Evolutionary conservation across 2,888 invertebrate genomes (phyloP).

Genomic region (Hybos culiciformis): DNA sequence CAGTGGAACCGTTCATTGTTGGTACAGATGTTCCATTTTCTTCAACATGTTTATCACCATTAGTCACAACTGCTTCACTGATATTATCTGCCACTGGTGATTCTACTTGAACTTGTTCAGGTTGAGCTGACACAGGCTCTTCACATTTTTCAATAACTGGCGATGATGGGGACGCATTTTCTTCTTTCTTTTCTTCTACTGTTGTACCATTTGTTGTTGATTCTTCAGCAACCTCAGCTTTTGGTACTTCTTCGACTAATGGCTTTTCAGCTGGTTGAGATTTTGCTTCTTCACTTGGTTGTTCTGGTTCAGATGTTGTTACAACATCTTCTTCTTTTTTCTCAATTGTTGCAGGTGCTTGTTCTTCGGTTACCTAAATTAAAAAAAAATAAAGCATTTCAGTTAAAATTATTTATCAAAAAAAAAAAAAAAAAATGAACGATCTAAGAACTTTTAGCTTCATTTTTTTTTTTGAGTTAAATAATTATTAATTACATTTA

Average conservation of each 20-base stretch:
- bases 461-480: too few relatives aligned
- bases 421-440: too few relatives aligned
- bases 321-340: constrained; percentile 3
- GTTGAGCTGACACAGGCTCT: not conserved
- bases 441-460: too few relatives aligned
- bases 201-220: constrained; percentile 8
- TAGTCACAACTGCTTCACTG: constrained; percentile 5
- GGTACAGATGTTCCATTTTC: constrained; percentile 19
- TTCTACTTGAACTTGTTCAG: not conserved
- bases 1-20: constrained; percentile 26
- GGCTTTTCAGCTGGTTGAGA: constrained; percentile 8
- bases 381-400: too few relatives aligned
- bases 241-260: constrained; percentile 10
- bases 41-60: constrained; percentile 10
- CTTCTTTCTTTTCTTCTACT: not conserved
- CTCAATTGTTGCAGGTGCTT: constrained; percentile 3
- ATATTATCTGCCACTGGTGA: not conserved
- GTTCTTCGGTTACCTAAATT: constrained; percentile 1
- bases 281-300: constrained; percentile 4
- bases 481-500: too few relatives aligned
- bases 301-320: not conserved
- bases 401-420: too few relatives aligned
- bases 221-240: constrained; percentile 12
- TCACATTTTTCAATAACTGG: not conserved
- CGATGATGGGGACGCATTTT: not conserved